phyloP scores from a whole-genome alignment of 30 jellyfish, hydroid and myxozoan genomes.

The Nemopilema nomurai region DNA sequence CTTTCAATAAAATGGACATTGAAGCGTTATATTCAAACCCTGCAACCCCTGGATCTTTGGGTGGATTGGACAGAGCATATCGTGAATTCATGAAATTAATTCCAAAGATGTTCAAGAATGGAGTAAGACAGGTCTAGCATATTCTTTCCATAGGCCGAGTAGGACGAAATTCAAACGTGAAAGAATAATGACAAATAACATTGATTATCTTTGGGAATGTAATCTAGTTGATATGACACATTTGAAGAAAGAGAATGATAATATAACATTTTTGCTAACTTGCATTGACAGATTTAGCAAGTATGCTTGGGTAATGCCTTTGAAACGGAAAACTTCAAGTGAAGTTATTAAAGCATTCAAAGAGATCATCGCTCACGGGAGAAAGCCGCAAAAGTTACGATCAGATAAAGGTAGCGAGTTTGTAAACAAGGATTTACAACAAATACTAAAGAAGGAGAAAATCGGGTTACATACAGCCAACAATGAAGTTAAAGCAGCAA shows the following conservation, averaged over 20 bases:
- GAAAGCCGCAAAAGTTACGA: constrained; percentile 29
- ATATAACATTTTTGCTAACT: constrained; percentile 24
- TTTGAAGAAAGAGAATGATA: constrained; percentile 20
- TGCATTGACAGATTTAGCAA: constrained; percentile 52
- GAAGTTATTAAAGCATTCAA: constrained; percentile 10
- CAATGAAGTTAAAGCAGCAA: constrained; percentile 45
- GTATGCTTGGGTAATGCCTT: constrained; percentile 62
- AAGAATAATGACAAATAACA: constrained; percentile 30
- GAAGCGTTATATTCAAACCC: constrained; percentile 18
- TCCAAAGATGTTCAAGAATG: constrained; percentile 30
- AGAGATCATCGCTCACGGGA: constrained; percentile 12
- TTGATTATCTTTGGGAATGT: constrained; percentile 47
- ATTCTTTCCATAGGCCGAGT: constrained; percentile 47
- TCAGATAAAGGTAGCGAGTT: constrained; percentile 54
- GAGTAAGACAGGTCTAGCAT: constrained; percentile 28
- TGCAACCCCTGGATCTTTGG: no score
- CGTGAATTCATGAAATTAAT: constrained; percentile 35
- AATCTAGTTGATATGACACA: constrained; percentile 43
- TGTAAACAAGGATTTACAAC: constrained; percentile 1
- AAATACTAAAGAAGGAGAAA: background rate
- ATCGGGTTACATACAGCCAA: constrained; percentile 22
- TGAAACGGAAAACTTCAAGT: constrained; percentile 29
- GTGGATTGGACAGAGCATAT: no score
- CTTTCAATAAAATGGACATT: background rate
- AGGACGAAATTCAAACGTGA: constrained; percentile 39